Evolutionary conservation across 2,113 vertebrate species (phyloP).

Genomic region (Stigmatopora nigra): DNA sequence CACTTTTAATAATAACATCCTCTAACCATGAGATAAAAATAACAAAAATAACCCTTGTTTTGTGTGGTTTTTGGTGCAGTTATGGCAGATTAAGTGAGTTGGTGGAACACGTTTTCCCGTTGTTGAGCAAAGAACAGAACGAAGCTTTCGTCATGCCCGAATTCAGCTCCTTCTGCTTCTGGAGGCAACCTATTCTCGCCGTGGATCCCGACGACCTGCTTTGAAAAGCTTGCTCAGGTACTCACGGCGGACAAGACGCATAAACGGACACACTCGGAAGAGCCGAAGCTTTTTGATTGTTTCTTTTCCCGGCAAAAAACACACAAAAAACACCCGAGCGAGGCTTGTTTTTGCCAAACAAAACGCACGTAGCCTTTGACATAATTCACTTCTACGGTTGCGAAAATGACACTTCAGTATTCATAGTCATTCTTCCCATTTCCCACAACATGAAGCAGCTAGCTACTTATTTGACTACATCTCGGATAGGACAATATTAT

Average conservation of each 20-base stretch:
- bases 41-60: too few relatives aligned
- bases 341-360: neutral
- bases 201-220: constrained; percentile 80
- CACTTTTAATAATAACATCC: too few relatives aligned
- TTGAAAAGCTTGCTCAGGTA: constrained; percentile 56
- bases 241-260: neutral
- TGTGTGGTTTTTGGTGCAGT: constrained; percentile 59
- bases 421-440: constrained; percentile 8
- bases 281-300: neutral
- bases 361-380: neutral
- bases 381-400: neutral
- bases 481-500: neutral
- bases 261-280: neutral
- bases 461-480: neutral
- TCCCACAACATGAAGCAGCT: neutral
- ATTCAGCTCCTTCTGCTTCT: constrained; percentile 95
- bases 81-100: constrained; percentile 91
- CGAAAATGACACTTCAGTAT: constrained; percentile 14
- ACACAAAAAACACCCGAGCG: neutral
- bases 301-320: neutral
- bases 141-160: constrained; percentile 87
- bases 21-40: too few relatives aligned
- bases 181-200: constrained; percentile 84
- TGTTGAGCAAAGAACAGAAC: constrained; percentile 89
- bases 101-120: constrained; percentile 92